Conservation (phyloP, 2,113 vertebrate species). For the Euleptes europaea region DNA sequence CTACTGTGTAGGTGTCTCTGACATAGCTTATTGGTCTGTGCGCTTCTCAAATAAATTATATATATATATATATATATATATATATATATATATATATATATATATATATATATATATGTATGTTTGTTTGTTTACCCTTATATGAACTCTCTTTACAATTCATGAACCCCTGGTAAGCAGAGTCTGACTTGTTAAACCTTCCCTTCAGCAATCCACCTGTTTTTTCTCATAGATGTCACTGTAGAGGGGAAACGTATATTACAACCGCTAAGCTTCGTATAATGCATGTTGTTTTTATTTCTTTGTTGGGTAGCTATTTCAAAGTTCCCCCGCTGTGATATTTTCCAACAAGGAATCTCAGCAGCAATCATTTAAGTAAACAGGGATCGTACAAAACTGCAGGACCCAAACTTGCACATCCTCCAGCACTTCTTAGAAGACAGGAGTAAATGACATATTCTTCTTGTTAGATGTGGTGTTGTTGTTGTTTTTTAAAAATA, state of each 20-base stretch:
- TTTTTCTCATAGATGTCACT: conserved; percentile 36
- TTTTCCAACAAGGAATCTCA: conserved; percentile 35
- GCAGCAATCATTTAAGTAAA: conserved; percentile 52
- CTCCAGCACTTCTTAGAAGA: conserved; percentile 12
- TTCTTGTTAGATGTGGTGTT: conserved; percentile 5
- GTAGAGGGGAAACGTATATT: conserved; percentile 19
- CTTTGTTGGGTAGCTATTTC: conserved; percentile 22
- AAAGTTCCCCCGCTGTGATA: conserved; percentile 31
- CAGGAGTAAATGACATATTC: conserved; percentile 30
- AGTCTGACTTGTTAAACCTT: conserved; percentile 31
- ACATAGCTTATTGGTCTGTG: background rate
- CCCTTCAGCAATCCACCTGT: conserved; percentile 41
- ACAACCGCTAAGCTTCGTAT: conserved; percentile 21
- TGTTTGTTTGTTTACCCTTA: conserved; percentile 32
- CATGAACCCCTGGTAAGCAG: conserved; percentile 1
- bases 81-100: too few species aligned
- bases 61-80: too few species aligned
- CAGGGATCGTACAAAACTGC: background rate
- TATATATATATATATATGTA: too few species aligned
- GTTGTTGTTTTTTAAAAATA: conserved; percentile 8
- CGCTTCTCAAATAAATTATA: background rate
- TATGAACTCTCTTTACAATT: conserved; percentile 22
- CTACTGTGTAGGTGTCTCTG: background rate
- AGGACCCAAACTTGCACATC: conserved; percentile 7
- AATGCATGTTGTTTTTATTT: conserved; percentile 25